Base-by-base conservation (phyloP, 2,113 vertebrate species). In the Paracyprichromis sp. region DNA sequence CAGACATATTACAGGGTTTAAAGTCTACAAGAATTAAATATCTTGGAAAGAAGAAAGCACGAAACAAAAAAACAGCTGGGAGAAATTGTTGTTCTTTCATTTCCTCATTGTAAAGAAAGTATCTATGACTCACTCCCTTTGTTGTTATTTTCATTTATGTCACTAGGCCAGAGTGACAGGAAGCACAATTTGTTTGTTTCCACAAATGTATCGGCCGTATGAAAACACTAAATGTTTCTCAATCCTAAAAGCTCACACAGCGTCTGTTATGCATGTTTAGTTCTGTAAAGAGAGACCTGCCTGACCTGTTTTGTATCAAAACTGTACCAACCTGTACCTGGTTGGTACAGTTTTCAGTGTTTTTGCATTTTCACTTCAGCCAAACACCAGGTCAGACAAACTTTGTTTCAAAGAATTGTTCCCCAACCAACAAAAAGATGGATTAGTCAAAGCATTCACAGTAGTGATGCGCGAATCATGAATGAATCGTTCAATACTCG, bases 281-380 rank as follows among this genome's bases (percentile, higher is more conserved):
- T 31, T 59, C 0, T 59, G 56, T 59, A 59, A 31, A 31, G 0
- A 6, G 26, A 59, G 8, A 59, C 56, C 26, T 0, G 56, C 0
- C 56, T 31, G 56, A 59, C 56, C 56, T 31, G 1, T 29, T 59
- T 56, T 1, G 52, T 38, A 11, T 5, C 38, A 38, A 38, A 38
- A 38, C 38, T 38, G 6, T 31, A 31, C 29, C 29, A 31, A 31
- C 29, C 29, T 31, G 29, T 50, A 50, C 47, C 50, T 53, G 50
- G 50, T n/a, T 53, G 50, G 19, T 52, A 9, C 50, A 52, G 50
- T 53, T 53, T n/a, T 52, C 17, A n/a, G 50, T 9, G 50, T 52
- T 52, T 52, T 52, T 52, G 50, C 50, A 52, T 52, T 52, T 52
- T 0, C 5, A 53, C 1, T 53, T 53, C 19, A 53, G 50, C 50